Evolutionary conservation across 2,888 invertebrate species (phyloP), one percentile per base, ranked within the genome.

Genomic region (Sesia apiformis): DNA sequence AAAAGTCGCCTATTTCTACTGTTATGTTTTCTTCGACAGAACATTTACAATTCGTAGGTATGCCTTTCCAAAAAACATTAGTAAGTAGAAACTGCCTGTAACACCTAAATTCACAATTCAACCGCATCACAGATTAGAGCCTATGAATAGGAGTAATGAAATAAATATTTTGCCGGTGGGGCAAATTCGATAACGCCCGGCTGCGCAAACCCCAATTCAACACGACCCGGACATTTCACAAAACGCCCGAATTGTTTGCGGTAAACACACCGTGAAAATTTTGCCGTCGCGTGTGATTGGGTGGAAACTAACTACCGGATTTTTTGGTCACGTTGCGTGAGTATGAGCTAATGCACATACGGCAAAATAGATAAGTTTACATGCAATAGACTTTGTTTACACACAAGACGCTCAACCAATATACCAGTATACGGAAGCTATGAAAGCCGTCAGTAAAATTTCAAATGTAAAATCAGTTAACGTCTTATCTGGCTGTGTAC

Each of bases 111-210:
- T 56, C 55, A 53, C 39, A 49, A 70, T 73, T 70, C 51, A 40
- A 63, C 79, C 53, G 77, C 69, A 70, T 76, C 86, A 74, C 79
- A 84, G 88, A 86, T 89, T 88, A 87, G 74, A 74, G 73, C 71
- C 78, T 70, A 86, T 88, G 88, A 89, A 89, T 88, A 82, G 86
- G 80, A 83, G 85, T 89, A 89, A 89, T 89, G 88, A 88, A 89
- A 89, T 88, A 89, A 89, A 89, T 84, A 88, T 89, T 89, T 88
- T 80, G 87, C 82, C 87, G 88, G 85, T 84, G 77, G 84, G 79
- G 82, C 83, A 82, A 79, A 81, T 79, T 79, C 78, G 72, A 72
- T 74, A 72, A 84, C 87, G 86, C 78, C 77, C 69, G 82, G 72
- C 60, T 78, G 84, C 72, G 65, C 81, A 76, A 81, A 78, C 84